phyloP scores from a whole-genome alignment of 92 coral and sea anemone species.

The Paramuricea clavata region DNA sequence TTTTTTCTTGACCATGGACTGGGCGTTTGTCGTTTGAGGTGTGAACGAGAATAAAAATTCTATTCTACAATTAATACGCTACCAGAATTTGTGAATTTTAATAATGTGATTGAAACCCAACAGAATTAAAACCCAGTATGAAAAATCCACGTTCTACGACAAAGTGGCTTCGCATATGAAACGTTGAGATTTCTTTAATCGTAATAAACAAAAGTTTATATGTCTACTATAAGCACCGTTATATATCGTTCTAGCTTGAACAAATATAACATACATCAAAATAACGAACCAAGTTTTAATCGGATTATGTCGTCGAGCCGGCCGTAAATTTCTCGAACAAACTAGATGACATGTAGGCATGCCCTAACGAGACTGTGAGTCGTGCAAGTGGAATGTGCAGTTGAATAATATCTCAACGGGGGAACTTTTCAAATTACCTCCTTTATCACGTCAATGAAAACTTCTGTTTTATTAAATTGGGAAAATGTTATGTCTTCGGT shows the following conservation, averaged over 20 bases:
- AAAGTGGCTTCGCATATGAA: too few relatives aligned
- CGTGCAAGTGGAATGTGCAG: conserved; percentile 22
- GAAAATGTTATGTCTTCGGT: neutral
- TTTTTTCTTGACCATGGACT: too few relatives aligned
- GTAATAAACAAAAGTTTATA: neutral
- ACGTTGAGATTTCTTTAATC: too few relatives aligned
- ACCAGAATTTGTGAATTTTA: too few relatives aligned
- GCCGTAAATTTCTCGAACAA: neutral
- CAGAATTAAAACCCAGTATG: too few relatives aligned
- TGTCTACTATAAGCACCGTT: too few relatives aligned
- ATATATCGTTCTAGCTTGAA: too few relatives aligned
- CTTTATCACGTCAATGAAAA: neutral
- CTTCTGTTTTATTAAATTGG: neutral
- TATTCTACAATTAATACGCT: too few relatives aligned
- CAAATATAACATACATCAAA: neutral
- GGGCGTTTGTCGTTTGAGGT: too few relatives aligned
- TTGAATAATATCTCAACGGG: conserved; percentile 1
- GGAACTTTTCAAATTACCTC: neutral
- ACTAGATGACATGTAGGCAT: neutral
- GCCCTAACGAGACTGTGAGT: neutral
- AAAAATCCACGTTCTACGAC: too few relatives aligned
- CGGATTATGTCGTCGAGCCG: neutral
- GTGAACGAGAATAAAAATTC: too few relatives aligned
- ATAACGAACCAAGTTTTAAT: neutral
- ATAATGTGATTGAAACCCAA: too few relatives aligned